Conservation (phyloP, 2,113 vertebrate genomes). For the Corydoras sp. region DNA sequence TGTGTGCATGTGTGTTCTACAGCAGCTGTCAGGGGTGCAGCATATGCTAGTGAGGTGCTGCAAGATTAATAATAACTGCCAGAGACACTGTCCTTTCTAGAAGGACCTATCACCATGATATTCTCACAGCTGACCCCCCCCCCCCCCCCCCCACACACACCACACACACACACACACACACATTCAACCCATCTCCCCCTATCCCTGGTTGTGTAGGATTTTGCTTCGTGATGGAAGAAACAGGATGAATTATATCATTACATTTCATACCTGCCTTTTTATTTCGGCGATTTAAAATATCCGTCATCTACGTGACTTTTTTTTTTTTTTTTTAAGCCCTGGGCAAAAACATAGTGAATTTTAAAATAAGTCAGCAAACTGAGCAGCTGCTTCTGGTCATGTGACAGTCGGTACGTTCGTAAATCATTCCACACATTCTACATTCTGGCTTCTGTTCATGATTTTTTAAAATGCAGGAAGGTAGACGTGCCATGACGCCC, state of each 20-base stretch:
- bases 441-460: too few species aligned
- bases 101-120: background rate
- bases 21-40: conserved; percentile 32
- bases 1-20: conserved; percentile 15
- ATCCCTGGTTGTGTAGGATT: background rate
- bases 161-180: too few species aligned
- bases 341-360: too few species aligned
- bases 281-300: background rate
- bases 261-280: background rate
- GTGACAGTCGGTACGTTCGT: too few species aligned
- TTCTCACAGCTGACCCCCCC: background rate
- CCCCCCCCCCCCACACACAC: background rate
- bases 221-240: background rate
- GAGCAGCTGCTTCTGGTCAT: too few species aligned
- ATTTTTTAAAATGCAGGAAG: too few species aligned
- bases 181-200: background rate
- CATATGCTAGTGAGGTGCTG: conserved; percentile 31
- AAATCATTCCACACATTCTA: too few species aligned
- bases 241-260: background rate
- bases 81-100: background rate
- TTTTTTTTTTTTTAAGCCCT: too few species aligned
- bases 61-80: conserved; percentile 38
- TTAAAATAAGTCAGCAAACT: too few species aligned
- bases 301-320: conserved; percentile 3
- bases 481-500: too few species aligned